Conservation (phyloP, 1,140 invertebrate genomes). For the Plectus sambesii region DNA sequence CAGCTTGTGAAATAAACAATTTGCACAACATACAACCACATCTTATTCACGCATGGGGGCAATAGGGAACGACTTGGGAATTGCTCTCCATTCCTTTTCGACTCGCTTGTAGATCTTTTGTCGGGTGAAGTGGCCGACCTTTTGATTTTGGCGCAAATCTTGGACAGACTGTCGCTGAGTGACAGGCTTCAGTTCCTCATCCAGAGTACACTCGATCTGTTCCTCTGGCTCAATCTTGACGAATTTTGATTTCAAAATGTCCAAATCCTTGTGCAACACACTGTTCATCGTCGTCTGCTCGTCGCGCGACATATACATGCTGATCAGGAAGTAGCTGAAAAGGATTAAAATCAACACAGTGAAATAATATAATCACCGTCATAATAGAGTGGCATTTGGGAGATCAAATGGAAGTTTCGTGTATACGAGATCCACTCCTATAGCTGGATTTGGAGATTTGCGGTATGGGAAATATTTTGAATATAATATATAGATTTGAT, state of each 20-base stretch:
- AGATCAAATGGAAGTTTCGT: too few species aligned
- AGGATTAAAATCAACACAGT: not conserved
- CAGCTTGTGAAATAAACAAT: too few species aligned
- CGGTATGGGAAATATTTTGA: too few species aligned
- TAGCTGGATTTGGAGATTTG: too few species aligned
- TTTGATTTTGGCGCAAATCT: slow-evolving; percentile 34
- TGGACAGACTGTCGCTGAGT: slow-evolving; percentile 33
- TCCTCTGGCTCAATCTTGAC: slow-evolving; percentile 1
- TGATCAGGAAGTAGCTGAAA: slow-evolving; percentile 39
- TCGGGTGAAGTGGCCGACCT: slow-evolving; percentile 38
- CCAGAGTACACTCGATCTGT: slow-evolving; percentile 30
- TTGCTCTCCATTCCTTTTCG: slow-evolving; percentile 33
- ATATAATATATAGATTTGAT: too few species aligned
- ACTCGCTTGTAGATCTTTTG: slow-evolving; percentile 39
- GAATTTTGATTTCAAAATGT: too few species aligned
- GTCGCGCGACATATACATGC: slow-evolving; percentile 31
- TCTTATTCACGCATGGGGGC: too few species aligned
- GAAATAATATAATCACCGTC: too few species aligned
- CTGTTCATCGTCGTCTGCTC: slow-evolving; percentile 15
- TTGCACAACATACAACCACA: too few species aligned
- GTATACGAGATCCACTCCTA: too few species aligned
- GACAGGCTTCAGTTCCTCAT: slow-evolving; percentile 34
- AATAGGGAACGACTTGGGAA: slow-evolving; percentile 80
- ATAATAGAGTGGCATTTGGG: too few species aligned
- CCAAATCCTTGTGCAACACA: slow-evolving; percentile 35